These are phyloP conservation scores for Auanema freiburgensis DNA, from an alignment of 2,888 invertebrate genomes.

Conservation along the genomic window DNA sequence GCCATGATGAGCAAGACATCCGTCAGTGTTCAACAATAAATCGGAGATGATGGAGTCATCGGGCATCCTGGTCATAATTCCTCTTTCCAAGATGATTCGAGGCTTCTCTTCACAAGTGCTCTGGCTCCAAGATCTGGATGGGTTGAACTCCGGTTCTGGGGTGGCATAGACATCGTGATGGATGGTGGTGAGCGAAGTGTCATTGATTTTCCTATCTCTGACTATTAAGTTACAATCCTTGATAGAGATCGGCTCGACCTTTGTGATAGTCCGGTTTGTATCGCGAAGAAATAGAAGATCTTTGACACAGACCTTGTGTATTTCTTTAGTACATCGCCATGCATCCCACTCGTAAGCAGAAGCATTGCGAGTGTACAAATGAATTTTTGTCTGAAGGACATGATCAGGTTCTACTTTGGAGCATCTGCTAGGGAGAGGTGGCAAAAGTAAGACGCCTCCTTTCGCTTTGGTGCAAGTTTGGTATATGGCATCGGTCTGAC, in stretches of 20 bases:
- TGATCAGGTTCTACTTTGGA: no score
- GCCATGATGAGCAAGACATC: background rate
- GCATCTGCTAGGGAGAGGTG: no score
- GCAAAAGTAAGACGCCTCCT: no score
- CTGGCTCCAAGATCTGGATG: background rate
- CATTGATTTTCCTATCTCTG: background rate
- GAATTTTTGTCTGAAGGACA: no score
- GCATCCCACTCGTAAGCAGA: background rate
- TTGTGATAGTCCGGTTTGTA: background rate
- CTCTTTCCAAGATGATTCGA: background rate
- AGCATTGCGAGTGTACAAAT: no score
- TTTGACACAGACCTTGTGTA: background rate
- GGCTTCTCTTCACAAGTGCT: background rate
- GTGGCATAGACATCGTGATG: background rate
- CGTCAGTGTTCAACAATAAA: slow-evolving; percentile 1
- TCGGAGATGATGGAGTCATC: slow-evolving; percentile 1
- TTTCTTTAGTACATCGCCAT: background rate
- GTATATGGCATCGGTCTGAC: no score
- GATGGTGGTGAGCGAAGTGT: background rate
- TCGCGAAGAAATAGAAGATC: background rate
- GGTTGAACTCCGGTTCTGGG: background rate
- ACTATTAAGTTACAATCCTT: background rate
- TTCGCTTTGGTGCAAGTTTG: no score
- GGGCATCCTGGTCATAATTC: background rate
- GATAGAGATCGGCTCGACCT: background rate